Evolutionary conservation across 2,797 vertebrate genomes (phyloP), one percentile per base, ranked within the genome.

Genomic region (Pterois miles): DNA sequence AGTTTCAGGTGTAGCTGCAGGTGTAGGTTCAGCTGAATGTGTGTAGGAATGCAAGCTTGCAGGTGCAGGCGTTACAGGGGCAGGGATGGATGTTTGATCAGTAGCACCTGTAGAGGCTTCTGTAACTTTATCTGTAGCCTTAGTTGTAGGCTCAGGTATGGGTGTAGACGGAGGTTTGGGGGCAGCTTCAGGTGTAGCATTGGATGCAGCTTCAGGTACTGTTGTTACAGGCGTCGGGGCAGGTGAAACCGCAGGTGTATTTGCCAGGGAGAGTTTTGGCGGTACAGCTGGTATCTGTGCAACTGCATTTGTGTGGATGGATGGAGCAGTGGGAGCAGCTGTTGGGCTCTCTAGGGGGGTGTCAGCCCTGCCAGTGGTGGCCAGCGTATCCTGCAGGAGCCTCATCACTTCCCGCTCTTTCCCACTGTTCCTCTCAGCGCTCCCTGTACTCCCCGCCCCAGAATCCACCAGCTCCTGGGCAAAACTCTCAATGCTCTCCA

Each of bases 401-500:
- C 97, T 96, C 98, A 99, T 98, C 83, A 99, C 98, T 93, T 99
- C 98, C 52, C 93, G 95, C 92, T 99, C 98, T 85, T 98, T 98
- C 33, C 97, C 98, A 34, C 89, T 84, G 27, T 88, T 94, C 80
- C 90, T 90, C 80, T 94, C 94, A 1, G 92, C 90, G 27, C 92
- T 94, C 59, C 97, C 97, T 72, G 96, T 96, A 87, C 93, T 91
- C 12, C 96, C 97, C 2, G 96, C 95, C 67, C 97, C 97, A 58
- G 96, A 98, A 86, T 99, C 98, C 78, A 99, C 98, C 79, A 99
- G 94, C 72, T 99, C 98, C 91, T 99, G 98, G 72, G 98, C 98
- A 90, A 99, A 99, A 90, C 96, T 98, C 93, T 99, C 98, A 56
- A 99, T 99, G 87, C 98, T 99, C 89, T 96, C 98, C 80, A 99